phyloP scores from a whole-genome alignment of 2,888 invertebrate genomes.

The Ochlodes sylvanus region DNA sequence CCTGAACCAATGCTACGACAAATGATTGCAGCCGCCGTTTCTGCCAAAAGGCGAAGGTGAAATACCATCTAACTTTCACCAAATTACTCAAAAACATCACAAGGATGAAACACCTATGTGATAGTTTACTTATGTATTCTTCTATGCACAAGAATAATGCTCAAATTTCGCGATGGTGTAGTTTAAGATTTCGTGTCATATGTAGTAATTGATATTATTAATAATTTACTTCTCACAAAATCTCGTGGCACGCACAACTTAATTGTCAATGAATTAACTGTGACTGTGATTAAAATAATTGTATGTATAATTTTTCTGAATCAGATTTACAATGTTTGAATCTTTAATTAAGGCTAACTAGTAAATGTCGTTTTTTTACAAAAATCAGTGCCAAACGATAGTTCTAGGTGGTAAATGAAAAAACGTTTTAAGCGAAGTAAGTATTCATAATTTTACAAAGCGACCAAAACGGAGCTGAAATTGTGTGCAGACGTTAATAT shows the following conservation, averaged over 20 bases:
- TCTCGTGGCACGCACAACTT: slow-evolving; percentile 77
- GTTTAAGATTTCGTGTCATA: slow-evolving; percentile 84
- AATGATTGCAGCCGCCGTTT: slow-evolving; percentile 94
- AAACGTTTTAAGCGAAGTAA: slow-evolving; percentile 68
- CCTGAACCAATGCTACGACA: slow-evolving; percentile 95
- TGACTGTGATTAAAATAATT: slow-evolving; percentile 81
- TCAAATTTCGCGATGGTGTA: slow-evolving; percentile 82
- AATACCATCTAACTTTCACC: slow-evolving; percentile 57
- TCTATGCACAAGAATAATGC: slow-evolving; percentile 82
- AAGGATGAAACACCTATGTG: slow-evolving; percentile 69
- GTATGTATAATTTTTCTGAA: slow-evolving; percentile 64
- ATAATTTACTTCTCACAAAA: slow-evolving; percentile 69
- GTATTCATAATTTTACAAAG: slow-evolving; percentile 60
- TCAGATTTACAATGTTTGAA: slow-evolving; percentile 60
- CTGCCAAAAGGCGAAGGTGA: slow-evolving; percentile 90
- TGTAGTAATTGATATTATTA: slow-evolving; percentile 73
- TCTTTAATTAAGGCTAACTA: slow-evolving; percentile 66
- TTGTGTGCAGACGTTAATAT: slow-evolving; percentile 46
- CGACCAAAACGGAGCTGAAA: slow-evolving; percentile 74
- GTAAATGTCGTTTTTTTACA: slow-evolving; percentile 61
- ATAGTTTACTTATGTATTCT: slow-evolving; percentile 75
- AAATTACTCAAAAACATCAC: slow-evolving; percentile 65
- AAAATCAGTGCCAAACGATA: slow-evolving; percentile 82
- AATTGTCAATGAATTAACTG: slow-evolving; percentile 67
- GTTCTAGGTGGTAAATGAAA: slow-evolving; percentile 80